A percentile compares a stretch with the other conserved stretches of the same genome.
phyloP scores from a whole-genome alignment of 2,113 vertebrate species.

The Tragulus kanchil region DNA sequence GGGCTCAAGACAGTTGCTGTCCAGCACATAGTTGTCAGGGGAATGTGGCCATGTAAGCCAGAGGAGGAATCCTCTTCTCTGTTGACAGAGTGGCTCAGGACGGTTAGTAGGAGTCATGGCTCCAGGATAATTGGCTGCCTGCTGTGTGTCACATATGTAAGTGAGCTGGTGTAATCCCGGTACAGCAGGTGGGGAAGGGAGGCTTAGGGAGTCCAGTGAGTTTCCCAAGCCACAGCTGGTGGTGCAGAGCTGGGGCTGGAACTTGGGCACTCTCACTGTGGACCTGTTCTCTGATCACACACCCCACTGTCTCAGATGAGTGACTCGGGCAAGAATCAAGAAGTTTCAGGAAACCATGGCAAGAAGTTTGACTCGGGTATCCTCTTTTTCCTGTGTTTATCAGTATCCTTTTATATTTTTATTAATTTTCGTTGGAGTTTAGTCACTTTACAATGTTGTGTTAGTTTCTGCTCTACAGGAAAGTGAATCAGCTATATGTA shows the following conservation, averaged over 20 bases:
- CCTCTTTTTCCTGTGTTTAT: neutral
- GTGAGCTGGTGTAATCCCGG: neutral
- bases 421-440: neutral
- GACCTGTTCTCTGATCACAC: neutral
- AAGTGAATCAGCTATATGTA: neutral
- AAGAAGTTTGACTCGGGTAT: neutral
- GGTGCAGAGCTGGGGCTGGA: neutral
- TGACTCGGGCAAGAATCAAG: neutral
- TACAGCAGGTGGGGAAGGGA: neutral
- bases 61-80: neutral
- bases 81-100: neutral
- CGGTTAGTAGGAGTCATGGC: neutral
- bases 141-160: neutral
- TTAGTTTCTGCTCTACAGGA: neutral
- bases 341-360: neutral
- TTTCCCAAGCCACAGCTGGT: neutral
- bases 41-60: neutral
- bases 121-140: neutral
- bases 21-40: neutral
- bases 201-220: neutral
- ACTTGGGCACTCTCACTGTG: neutral
- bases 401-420: neutral
- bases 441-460: neutral
- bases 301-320: neutral
- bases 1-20: neutral